These are phyloP conservation scores for Gallinago undulata DNA, from an alignment of 2,113 vertebrate genomes.

Conservation along the genomic window DNA sequence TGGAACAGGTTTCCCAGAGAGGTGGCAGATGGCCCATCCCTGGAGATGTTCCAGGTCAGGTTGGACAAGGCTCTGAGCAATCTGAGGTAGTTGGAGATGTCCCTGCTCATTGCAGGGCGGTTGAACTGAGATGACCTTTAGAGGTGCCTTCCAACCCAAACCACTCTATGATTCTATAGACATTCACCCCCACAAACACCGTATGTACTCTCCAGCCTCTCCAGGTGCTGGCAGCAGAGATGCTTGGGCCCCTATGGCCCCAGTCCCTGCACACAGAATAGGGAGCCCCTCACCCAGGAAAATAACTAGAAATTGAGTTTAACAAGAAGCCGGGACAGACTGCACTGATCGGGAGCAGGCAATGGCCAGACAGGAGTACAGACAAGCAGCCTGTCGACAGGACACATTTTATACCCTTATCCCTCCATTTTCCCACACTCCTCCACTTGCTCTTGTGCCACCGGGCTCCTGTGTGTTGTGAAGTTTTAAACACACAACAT, in stretches of 20 bases:
- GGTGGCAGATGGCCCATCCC: background rate
- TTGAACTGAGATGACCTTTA: background rate
- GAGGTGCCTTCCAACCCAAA: background rate
- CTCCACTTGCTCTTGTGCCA: background rate
- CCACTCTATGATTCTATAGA: background rate
- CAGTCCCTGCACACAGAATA: fast-evolving
- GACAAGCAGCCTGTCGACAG: background rate
- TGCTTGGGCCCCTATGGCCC: fast-evolving
- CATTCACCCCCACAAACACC: background rate
- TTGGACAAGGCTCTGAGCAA: background rate
- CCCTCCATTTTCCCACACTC: background rate
- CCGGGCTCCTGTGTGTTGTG: background rate
- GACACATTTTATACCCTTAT: background rate
- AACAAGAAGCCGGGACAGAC: background rate
- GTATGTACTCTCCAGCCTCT: fast-evolving
- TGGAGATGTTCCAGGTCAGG: background rate
- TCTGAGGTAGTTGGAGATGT: background rate
- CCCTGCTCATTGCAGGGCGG: background rate
- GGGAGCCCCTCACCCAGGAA: background rate
- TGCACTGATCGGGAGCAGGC: too few species aligned
- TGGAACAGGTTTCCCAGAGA: background rate
- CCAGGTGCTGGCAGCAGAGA: background rate
- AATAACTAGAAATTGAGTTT: background rate
- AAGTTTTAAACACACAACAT: background rate
- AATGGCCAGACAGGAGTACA: fast-evolving